Evolutionary conservation across 2,888 invertebrate species (phyloP).

Genomic region (Cloeon dipterum): DNA sequence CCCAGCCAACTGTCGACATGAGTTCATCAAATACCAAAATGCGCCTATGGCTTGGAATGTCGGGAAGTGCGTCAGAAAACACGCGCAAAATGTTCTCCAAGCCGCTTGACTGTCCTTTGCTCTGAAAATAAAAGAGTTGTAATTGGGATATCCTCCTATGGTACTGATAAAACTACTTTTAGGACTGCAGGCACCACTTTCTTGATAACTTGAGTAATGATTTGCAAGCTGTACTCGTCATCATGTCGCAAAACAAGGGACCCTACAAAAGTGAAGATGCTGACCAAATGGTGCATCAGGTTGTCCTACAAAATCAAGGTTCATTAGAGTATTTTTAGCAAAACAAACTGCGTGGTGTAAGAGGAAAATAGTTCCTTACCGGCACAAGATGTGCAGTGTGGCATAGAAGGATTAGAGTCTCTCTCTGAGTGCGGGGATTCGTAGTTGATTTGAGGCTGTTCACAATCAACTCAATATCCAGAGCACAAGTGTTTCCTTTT

Average conservation of each 20-base stretch:
- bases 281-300: constrained; percentile 82
- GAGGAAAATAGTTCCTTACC: constrained; percentile 16
- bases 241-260: constrained; percentile 79
- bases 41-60: constrained; percentile 83
- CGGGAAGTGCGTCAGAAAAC: constrained; percentile 73
- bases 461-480: constrained; percentile 56
- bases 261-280: constrained; percentile 96
- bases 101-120: too few species aligned
- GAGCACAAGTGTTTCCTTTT: constrained; percentile 15
- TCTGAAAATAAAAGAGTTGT: too few species aligned
- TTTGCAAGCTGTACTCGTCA: constrained; percentile 84
- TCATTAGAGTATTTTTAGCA: too few species aligned
- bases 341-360: too few species aligned
- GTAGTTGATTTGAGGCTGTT: constrained; percentile 74
- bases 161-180: constrained; percentile 17
- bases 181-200: constrained; percentile 71
- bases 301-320: constrained; percentile 32
- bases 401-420: constrained; percentile 64
- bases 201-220: constrained; percentile 73
- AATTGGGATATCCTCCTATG: neutral
- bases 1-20: constrained; percentile 36
- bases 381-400: constrained; percentile 57
- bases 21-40: constrained; percentile 57
- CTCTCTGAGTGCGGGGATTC: constrained; percentile 90
- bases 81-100: constrained; percentile 40